Evolutionary conservation across 2,888 invertebrate genomes (phyloP), one percentile per base, ranked within the genome.

Genomic region (Dynastes hyllus): DNA sequence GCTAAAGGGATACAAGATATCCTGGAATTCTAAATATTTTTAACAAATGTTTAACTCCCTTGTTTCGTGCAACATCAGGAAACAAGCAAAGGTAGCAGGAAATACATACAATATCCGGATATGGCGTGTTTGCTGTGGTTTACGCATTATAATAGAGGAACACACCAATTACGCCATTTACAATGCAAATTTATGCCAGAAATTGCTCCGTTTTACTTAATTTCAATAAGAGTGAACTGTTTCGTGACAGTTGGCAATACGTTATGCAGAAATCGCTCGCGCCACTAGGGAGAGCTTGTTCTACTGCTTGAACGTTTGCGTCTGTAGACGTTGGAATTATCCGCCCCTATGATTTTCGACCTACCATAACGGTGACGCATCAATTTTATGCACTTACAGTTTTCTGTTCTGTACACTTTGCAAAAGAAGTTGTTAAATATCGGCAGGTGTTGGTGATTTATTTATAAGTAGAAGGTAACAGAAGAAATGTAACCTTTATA

Each of bases 131-230:
- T 58, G 45, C 78, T 45, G 55, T 65, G 76, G 58, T 75, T 65
- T 73, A 78, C 78, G 78, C 78, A 78, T 78, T 78, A 76, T 67
- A 78, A 76, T 78, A 76, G 65, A 76, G 78, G 78, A 78, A 76
- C 76, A 78, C 58, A 71, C 75, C 76, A 78, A 76, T 78, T 78
- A 75, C 78, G 37, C 45, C 66, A 65, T 78, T 76, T 76, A 58
- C 67, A 66, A 66, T 78, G 78, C 67, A 78, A 78, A 78, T 78
- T 55, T 76, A 76, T 73, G 66, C 75, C 40, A 67, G 78, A 66
- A 76, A 78, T 75, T 67, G 76, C 76, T 78, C 67, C 45, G 69
- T 61, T 67, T 58, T 78, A 63, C 65, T 66, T 66, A 67, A 55
- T 75, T 67, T 51, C 78, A 66, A 73, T 70, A 45, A 55, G 63